Conservation (phyloP, 2,888 invertebrate genomes). For the Rhorus exstirpatorius region DNA sequence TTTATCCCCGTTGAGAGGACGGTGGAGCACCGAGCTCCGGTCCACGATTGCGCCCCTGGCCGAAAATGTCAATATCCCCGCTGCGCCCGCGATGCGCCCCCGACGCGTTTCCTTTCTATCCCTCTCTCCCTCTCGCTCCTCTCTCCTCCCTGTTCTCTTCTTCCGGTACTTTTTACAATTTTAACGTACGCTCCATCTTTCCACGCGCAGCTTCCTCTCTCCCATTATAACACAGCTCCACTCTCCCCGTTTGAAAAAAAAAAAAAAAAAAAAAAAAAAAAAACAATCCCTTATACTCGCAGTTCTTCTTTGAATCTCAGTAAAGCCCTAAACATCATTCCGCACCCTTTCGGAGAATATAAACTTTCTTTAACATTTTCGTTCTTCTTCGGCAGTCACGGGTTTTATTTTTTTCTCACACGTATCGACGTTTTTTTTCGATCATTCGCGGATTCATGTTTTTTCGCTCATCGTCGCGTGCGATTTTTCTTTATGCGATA, state of each 20-base stretch:
- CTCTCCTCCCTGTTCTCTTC: constrained; percentile 5
- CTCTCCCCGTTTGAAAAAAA: too few species aligned
- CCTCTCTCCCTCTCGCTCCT: constrained; percentile 47
- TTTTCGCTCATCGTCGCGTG: too few species aligned
- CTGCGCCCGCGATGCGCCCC: constrained; percentile 80
- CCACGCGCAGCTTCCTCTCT: neutral
- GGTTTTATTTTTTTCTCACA: neutral
- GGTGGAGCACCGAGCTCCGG: constrained; percentile 71
- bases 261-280: too few species aligned
- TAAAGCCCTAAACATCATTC: too few species aligned
- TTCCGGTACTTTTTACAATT: constrained; percentile 11
- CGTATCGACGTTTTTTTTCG: too few species aligned
- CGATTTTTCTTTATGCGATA: neutral
- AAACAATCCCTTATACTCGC: too few species aligned
- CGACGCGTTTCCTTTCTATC: constrained; percentile 70
- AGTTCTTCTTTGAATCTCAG: too few species aligned
- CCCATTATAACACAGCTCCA: too few species aligned
- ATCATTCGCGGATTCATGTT: too few species aligned
- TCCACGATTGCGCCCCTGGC: constrained; percentile 82
- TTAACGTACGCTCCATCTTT: constrained; percentile 12
- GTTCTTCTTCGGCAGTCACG: neutral
- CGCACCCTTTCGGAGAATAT: too few species aligned
- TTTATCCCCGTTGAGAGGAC: constrained; percentile 54
- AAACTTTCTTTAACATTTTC: too few species aligned
- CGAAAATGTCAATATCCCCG: constrained; percentile 85